Conservation (phyloP, 1,140 invertebrate species). For the Heliconius himera region DNA sequence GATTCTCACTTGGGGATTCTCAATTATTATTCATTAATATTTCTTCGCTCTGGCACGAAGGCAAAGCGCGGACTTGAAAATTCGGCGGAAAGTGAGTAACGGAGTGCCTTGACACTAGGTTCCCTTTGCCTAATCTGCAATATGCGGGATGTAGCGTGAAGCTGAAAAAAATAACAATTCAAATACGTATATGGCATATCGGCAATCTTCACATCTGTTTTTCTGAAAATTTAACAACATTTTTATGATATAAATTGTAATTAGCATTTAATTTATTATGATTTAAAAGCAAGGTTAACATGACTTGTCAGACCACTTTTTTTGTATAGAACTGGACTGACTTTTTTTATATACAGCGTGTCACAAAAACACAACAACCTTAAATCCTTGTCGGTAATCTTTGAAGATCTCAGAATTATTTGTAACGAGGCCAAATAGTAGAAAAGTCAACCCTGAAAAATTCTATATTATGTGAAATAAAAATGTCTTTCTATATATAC, state of each 20-base stretch:
- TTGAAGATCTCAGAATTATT: neutral
- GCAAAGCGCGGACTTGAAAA: too few relatives aligned
- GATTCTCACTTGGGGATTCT: too few relatives aligned
- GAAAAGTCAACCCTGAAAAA: neutral
- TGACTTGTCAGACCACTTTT: neutral
- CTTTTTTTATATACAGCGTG: neutral
- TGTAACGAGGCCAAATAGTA: neutral
- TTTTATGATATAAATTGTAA: neutral
- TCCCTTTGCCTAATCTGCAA: too few relatives aligned
- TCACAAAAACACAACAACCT: slow-evolving; percentile 3
- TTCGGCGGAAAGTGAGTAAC: too few relatives aligned
- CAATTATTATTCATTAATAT: too few relatives aligned
- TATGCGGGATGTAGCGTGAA: too few relatives aligned
- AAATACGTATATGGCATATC: too few relatives aligned
- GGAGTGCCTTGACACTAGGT: too few relatives aligned
- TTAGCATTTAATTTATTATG: neutral
- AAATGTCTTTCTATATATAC: too few relatives aligned
- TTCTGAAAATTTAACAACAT: neutral
- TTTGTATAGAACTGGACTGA: neutral
- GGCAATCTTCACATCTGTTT: neutral
- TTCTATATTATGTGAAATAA: neutral
- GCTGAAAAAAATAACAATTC: too few relatives aligned
- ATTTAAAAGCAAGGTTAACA: slow-evolving; percentile 7
- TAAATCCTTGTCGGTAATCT: slow-evolving; percentile 3
- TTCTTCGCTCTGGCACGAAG: too few relatives aligned